Evolutionary conservation across 2,888 invertebrate species (phyloP).

Genomic region (Zaprionus obscuricornis): DNA sequence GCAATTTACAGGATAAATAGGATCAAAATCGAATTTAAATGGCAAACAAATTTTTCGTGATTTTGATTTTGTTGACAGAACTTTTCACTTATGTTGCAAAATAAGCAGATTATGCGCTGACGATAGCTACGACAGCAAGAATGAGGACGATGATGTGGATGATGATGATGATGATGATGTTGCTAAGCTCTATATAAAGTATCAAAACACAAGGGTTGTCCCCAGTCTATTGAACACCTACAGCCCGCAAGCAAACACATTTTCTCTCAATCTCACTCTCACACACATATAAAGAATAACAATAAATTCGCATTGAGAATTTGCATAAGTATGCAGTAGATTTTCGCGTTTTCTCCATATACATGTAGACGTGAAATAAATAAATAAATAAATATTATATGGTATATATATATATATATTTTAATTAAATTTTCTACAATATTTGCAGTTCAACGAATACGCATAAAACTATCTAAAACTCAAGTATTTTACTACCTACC

Average conservation of each 20-base stretch:
- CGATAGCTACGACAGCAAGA: too few relatives aligned
- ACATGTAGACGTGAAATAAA: too few relatives aligned
- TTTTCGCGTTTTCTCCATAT: too few relatives aligned
- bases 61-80: constrained; percentile 79
- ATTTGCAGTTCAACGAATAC: constrained; percentile 50
- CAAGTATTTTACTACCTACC: constrained; percentile 16
- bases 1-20: constrained; percentile 81
- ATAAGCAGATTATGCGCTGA: constrained; percentile 70
- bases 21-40: constrained; percentile 82
- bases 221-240: constrained; percentile 56
- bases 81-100: constrained; percentile 79
- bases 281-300: background rate
- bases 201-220: constrained; percentile 63
- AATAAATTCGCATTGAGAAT: background rate
- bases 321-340: too few relatives aligned
- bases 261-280: background rate
- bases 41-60: constrained; percentile 79
- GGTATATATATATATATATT: too few relatives aligned
- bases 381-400: too few relatives aligned
- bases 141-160: too few relatives aligned
- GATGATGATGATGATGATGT: background rate
- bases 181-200: constrained; percentile 40
- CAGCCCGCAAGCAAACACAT: constrained; percentile 25
- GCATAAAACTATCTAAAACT: constrained; percentile 36
- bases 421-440: constrained; percentile 68